Base-by-base conservation (phyloP, 2,797 vertebrate genomes). In the Chaenodraco wilsoni region DNA sequence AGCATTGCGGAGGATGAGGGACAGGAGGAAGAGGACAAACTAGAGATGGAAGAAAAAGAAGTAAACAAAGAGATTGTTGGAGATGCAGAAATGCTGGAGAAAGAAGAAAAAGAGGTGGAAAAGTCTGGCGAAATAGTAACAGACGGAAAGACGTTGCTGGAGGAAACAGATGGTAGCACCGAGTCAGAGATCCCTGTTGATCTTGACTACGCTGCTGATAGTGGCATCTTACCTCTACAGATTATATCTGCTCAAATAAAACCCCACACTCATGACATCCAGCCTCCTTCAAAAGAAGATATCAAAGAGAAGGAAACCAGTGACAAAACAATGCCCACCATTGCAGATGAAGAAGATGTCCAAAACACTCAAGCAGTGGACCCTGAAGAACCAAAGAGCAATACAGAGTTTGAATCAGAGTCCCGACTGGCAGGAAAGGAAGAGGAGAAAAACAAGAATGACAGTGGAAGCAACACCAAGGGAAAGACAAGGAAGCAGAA, bases 131-230 rank as follows among this genome's bases (percentile, higher is more conserved):
- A 19, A 1, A 50, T 57, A 46, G 44, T n/a, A 48, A 52, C 16
- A 17, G 41, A 52, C 55, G 57, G 16, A 41, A 56, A 51, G 45
- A 19, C 44, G 13, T 51, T 81, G 37, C 56, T 79, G 21, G 89
- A 89, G 19, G 90, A 93, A 33, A 56, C 70, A 12, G 89, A 92
- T 4, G 89, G 91, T 27, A 94, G 94, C 83, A 84, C 92, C 60
- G 93, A 91, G 31, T 84, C 89, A 10, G 93, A 94, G 72, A 88
- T 92, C 52, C 85, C 88, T 0, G 52, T 69, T 1, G 86, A 91
- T 86, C 84, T 94, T 9, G 92, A 94, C 76, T 92, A 93, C 1
- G 82, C 81, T 48, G 83, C 84, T 41, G 90, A 93, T 27, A 86
- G 89, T 45, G 74, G 87, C 61, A 64, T 84, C 16, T 40, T 82